Evolutionary conservation across 2,888 invertebrate species (phyloP), one percentile per base, ranked within the genome.

Genomic region (Hypolimnas misippus): DNA sequence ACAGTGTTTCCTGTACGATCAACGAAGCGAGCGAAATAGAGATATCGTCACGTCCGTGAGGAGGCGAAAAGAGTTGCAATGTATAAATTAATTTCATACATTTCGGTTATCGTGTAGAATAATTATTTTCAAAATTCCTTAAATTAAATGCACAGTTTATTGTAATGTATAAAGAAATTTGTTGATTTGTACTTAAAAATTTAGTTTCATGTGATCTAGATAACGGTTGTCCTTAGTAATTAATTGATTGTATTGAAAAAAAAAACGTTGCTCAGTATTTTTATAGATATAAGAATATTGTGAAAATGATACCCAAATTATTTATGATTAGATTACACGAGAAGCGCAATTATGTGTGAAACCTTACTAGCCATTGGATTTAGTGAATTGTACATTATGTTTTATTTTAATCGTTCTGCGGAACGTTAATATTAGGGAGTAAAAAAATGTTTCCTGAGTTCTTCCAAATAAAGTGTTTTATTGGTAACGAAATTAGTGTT

Each of bases 231-330:
- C 80, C 72, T 77, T 71, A 77, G 78, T 77, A 79, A 71, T 72
- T 74, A 76, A 83, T 78, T 81, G 79, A 81, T 78, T 82, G 83
- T 84, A 83, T 80, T 81, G 80, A 66, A 87, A 87, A 49, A 46
- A 46, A 46, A 49, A 61, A 83, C 79, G 79, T 90, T 91, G 90
- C 90, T 91, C 90, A 91, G 90, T 91, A 91, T 91, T 91, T 90
- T 89, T 84, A 85, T 89, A 90, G 89, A 81, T 81, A 75, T 89
- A 90, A 87, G 89, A 78, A 79, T 83, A 85, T 78, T 82, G 81
- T 76, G 82, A 77, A 83, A 79, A 77, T 82, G 77, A 76, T 59
- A 53, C 83, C 81, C 77, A 87, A 85, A 83, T 84, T 87, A 88
- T 87, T 86, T 87, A 87, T 84, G 82, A 73, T 46, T 77, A 77